Conservation (phyloP, 2,888 invertebrate species). For the Parnassius glacialis region DNA sequence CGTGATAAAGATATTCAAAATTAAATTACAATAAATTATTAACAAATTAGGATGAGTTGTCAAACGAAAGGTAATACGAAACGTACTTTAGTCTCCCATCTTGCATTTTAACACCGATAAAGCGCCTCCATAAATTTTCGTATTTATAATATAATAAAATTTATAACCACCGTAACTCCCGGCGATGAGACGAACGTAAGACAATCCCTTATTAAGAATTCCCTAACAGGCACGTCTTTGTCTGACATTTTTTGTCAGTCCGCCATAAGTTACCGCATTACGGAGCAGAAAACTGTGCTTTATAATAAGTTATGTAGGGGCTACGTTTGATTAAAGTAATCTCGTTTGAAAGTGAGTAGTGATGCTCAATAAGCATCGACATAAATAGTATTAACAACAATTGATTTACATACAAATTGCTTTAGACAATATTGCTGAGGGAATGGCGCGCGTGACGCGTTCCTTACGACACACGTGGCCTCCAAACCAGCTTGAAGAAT, state of each 20-base stretch:
- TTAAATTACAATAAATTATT: too few relatives aligned
- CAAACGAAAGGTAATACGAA: slow-evolving; percentile 9
- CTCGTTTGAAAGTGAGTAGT: slow-evolving; percentile 63
- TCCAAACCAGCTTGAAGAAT: slow-evolving; percentile 30
- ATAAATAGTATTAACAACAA: slow-evolving; percentile 81
- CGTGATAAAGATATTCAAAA: too few relatives aligned
- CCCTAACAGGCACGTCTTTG: slow-evolving; percentile 62
- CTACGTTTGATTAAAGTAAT: slow-evolving; percentile 42
- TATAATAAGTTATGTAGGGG: slow-evolving; percentile 38
- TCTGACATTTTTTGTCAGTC: slow-evolving; percentile 57
- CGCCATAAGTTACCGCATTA: slow-evolving; percentile 39
- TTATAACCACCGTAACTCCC: slow-evolving; percentile 65
- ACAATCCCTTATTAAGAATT: slow-evolving; percentile 72
- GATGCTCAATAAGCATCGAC: slow-evolving; percentile 76
- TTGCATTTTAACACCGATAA: slow-evolving; percentile 43
- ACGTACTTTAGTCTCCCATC: slow-evolving; percentile 3
- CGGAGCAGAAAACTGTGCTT: slow-evolving; percentile 35
- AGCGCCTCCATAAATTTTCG: slow-evolving; percentile 58
- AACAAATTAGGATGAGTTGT: neutral
- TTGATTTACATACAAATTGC: slow-evolving; percentile 81
- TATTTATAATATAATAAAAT: slow-evolving; percentile 77
- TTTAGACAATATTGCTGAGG: slow-evolving; percentile 80
- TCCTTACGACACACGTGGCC: slow-evolving; percentile 52
- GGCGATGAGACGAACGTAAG: slow-evolving; percentile 42
- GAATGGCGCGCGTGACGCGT: slow-evolving; percentile 76